Evolutionary conservation across 2,797 vertebrate genomes (phyloP), one percentile per base, ranked within the genome.

Genomic region (Antrozous pallidus): DNA sequence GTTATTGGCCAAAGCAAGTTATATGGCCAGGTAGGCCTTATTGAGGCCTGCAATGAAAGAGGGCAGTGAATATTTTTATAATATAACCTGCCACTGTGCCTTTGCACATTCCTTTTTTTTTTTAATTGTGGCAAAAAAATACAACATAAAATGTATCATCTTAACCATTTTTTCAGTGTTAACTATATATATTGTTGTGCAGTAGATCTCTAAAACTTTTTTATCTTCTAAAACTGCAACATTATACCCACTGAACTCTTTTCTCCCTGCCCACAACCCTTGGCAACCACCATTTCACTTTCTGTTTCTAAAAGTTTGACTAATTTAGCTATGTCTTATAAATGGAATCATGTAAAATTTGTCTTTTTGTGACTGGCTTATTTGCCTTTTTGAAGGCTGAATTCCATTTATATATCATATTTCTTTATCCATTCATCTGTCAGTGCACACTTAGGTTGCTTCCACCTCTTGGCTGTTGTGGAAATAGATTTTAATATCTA

Each of bases 401-500:
- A 36, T 54, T 69, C 42, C 36, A 16, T 33, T 83, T 58, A 40
- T 58, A 40, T 56, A 47, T 14, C 65, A 26, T 9, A 26, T 69
- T 79, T 42, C 16, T 63, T 81, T 85, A 42, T 69, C 58, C 18
- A 31, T 36, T 40, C 31, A 38, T 87, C 24, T 70, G 36, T 69
- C 28, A 24, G 4, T 84, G 13, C 31, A 70, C 42, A 51, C 88
- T 84, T 91, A 42, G 28, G 40, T 79, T 71, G 8, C 49, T 58
- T 40, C 31, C 10, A 51, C 58, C 58, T 94, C 42, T 85, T 81
- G 85, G 51, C 24, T 69, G 6, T 61, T 91, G 33, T 51, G 24
- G 47, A 86, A 91, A 56, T 54, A 84, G 42, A 51, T 90, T 91
- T 94, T 88, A 84, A 56, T 85, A 69, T 70, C 51, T 73, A 75